Evolutionary conservation across 2,113 vertebrate genomes (phyloP), one percentile per base, ranked within the genome.

Genomic region (Aplodontia rufa): DNA sequence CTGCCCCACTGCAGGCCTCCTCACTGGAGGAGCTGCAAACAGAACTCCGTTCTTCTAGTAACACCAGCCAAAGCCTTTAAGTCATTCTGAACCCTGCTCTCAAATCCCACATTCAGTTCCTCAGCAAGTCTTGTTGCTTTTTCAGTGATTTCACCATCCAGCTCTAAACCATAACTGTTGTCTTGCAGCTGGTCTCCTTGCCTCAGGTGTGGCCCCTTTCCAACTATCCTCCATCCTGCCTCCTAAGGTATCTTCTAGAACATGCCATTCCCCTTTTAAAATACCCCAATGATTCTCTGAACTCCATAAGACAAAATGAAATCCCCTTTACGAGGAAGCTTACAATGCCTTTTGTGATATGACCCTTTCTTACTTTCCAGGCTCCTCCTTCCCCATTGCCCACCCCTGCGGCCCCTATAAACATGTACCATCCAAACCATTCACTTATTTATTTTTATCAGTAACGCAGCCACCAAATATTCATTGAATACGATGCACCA

Each of bases 81-180:
- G 45, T 40, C 64, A 62, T 35, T 32, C 40, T 19, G 45, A 72
- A 9, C 6, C 55, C 58, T 51, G 20, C 40, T 49, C 40, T 71
- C 32, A 47, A 49, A n/a, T 22, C 37, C 79, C 26, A 64, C n/a
- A 6, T 24, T 4, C 69, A 30, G 3, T 22, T 42, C 74, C 68
- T 82, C 62, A 79, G 69, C 9, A 19, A 5, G 13, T 26, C 58
- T 26, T 13, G 3, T 32, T 82, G 60, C 40, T 78, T 89, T 47
- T 74, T 72, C 32, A 62, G 10, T 30, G 40, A 42, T 30, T 11
- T 12, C 3, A 6, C 51, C n/a, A 6, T 14, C 32, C 2, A 26
- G 30, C 6, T 53, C 60, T 58, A 68, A 58, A 16, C 8, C 26
- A 12, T 20, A 4, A 1, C 24, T 1, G 0, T 0, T 2, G 1